Evolutionary conservation across 2,797 vertebrate genomes (phyloP).

Genomic region (Silurus lanzhouensis): DNA sequence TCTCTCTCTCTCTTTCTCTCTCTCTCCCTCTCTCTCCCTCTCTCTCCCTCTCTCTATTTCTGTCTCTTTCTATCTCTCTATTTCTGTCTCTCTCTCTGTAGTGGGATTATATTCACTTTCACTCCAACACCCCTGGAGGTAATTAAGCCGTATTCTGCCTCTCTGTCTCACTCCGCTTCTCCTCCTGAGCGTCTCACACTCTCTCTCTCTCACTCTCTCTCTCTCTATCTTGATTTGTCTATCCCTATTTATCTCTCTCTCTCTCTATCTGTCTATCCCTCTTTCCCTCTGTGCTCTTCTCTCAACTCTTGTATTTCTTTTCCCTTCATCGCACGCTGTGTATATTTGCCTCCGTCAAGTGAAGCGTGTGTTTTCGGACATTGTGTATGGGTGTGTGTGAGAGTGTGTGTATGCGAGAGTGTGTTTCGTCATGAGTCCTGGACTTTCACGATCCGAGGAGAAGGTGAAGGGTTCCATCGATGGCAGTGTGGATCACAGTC

Average conservation of each 20-base stretch:
- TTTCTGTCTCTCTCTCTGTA: slow-evolving; percentile 36
- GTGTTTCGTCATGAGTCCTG: slow-evolving; percentile 49
- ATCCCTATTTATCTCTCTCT: slow-evolving; percentile 27
- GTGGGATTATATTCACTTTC: slow-evolving; percentile 54
- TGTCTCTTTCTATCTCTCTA: slow-evolving; percentile 28
- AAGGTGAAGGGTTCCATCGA: slow-evolving; percentile 53
- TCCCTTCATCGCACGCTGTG: background rate
- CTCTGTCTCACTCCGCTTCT: slow-evolving; percentile 50
- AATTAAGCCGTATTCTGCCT: slow-evolving; percentile 54
- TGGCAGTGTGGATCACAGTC: slow-evolving; percentile 49
- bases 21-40: slow-evolving; percentile 25
- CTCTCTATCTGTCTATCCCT: slow-evolving; percentile 40
- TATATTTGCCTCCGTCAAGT: background rate
- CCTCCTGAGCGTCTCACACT: slow-evolving; percentile 39
- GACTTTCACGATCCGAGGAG: slow-evolving; percentile 49
- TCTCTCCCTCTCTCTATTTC: slow-evolving; percentile 20
- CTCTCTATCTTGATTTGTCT: slow-evolving; percentile 15
- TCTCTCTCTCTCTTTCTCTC: background rate
- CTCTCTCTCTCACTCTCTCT: slow-evolving; percentile 24
- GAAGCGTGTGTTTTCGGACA: background rate
- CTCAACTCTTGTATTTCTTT: slow-evolving; percentile 19
- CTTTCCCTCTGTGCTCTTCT: slow-evolving; percentile 19
- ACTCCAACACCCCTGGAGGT: slow-evolving; percentile 48
- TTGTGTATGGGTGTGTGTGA: slow-evolving; percentile 25
- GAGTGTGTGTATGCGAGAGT: slow-evolving; percentile 15